Conservation (phyloP, 37 sponge, comb jelly and placozoan species). For the Chondrilla cf. caribensis region DNA sequence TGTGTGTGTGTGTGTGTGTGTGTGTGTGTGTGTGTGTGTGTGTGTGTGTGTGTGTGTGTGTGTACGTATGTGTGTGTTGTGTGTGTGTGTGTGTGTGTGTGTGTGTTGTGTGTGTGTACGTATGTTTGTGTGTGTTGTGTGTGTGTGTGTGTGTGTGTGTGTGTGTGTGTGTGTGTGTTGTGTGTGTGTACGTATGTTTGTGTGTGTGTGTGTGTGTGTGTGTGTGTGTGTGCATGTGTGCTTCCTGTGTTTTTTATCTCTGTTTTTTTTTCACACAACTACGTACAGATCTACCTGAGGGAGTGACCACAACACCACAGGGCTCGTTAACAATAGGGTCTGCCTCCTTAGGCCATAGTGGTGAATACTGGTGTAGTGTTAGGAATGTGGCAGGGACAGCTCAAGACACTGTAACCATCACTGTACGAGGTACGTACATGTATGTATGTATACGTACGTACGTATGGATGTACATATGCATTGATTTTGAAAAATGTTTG, state of each 20-base stretch:
- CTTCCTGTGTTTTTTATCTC: background rate
- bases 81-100: background rate
- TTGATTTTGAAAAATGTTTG: too few species aligned
- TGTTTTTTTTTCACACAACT: too few species aligned
- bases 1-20: too few species aligned
- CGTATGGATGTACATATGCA: too few species aligned
- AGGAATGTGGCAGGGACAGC: background rate
- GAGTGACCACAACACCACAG: background rate
- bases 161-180: too few species aligned
- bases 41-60: slow-evolving; percentile 23
- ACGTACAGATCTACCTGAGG: background rate
- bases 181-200: too few species aligned
- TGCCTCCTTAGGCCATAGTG: background rate
- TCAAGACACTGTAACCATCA: background rate
- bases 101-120: background rate
- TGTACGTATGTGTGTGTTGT: background rate
- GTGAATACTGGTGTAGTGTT: background rate
- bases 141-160: too few species aligned
- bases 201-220: slow-evolving; percentile 27
- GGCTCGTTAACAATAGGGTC: background rate
- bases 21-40: background rate
- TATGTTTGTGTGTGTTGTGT: too few species aligned
- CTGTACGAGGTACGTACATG: background rate
- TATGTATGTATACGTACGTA: too few species aligned
- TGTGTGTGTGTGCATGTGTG: background rate